A percentile compares a stretch with the other conserved stretches of the same genome.
Conservation (phyloP, 2,888 invertebrate species). For the Oscheius sp. region DNA sequence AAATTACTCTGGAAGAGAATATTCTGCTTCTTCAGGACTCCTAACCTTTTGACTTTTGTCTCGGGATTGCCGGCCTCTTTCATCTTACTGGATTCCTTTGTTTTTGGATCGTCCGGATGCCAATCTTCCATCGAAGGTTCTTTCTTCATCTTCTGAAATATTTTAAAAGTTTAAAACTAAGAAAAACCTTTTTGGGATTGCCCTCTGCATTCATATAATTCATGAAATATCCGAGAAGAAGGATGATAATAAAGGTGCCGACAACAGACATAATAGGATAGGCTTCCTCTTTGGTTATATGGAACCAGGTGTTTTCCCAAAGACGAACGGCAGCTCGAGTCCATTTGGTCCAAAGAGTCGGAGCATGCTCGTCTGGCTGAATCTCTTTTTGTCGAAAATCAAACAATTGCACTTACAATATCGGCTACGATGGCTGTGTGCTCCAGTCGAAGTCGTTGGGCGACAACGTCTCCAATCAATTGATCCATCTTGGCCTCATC, state of each 20-base stretch:
- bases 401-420: slow-evolving; percentile 7
- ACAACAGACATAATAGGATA: slow-evolving; percentile 65
- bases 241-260: slow-evolving; percentile 51
- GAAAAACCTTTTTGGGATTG: slow-evolving; percentile 1
- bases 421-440: slow-evolving; percentile 33
- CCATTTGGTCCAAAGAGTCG: slow-evolving; percentile 57
- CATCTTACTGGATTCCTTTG: slow-evolving; percentile 5
- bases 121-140: slow-evolving; percentile 44
- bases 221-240: slow-evolving; percentile 43
- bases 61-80: slow-evolving; percentile 1
- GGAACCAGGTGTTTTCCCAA: slow-evolving; percentile 61
- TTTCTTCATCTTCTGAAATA: slow-evolving; percentile 8
- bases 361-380: slow-evolving; percentile 58
- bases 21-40: neutral
- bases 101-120: slow-evolving; percentile 68
- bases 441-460: slow-evolving; percentile 43
- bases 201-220: slow-evolving; percentile 39
- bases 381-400: neutral
- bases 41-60: slow-evolving; percentile 4
- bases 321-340: slow-evolving; percentile 56
- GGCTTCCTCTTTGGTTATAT: slow-evolving; percentile 64
- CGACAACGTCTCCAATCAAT: slow-evolving; percentile 42
- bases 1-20: slow-evolving; percentile 28
- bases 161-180: too few species aligned
- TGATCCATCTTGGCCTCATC: slow-evolving; percentile 43